Evolutionary conservation across 2,797 vertebrate species (phyloP).

Genomic region (Trematomus bernacchii): DNA sequence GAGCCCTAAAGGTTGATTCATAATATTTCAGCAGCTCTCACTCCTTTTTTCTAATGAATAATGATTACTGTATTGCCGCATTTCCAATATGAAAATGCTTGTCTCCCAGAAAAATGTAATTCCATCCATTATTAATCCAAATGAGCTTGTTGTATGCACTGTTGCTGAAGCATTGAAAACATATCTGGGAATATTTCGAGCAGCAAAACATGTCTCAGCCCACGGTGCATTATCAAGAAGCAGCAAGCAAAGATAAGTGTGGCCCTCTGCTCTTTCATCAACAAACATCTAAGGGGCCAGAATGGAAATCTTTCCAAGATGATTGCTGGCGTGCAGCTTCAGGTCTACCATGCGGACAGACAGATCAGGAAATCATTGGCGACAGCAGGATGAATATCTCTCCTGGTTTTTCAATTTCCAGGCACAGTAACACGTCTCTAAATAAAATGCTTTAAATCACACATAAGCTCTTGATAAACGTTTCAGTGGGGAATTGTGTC

Average conservation of each 20-base stretch:
- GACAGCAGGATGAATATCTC: not conserved
- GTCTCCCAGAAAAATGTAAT: conserved; percentile 27
- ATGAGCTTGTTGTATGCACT: conserved; percentile 40
- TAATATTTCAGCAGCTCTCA: conserved; percentile 4
- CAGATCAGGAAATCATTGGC: conserved; percentile 2
- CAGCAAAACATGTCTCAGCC: conserved; percentile 36
- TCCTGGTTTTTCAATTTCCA: not conserved
- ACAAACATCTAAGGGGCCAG: conserved; percentile 41
- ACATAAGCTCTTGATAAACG: not conserved
- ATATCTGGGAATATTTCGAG: conserved; percentile 15
- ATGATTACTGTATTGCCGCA: conserved; percentile 4
- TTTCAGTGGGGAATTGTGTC: not conserved
- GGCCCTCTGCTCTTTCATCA: conserved; percentile 54
- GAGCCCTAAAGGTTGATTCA: conserved; percentile 10
- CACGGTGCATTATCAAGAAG: conserved; percentile 51
- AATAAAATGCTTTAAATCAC: not conserved
- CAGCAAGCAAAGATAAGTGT: conserved; percentile 46
- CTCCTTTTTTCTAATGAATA: conserved; percentile 11
- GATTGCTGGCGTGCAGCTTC: conserved; percentile 39
- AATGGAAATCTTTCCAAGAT: conserved; percentile 53
- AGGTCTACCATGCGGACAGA: conserved; percentile 2
- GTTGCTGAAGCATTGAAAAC: conserved; percentile 45
- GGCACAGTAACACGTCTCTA: not conserved
- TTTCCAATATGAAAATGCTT: conserved; percentile 19
- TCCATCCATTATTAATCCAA: conserved; percentile 8